Evolutionary conservation across 2,113 vertebrate genomes (phyloP).

Genomic region (Cheilinus undulatus): DNA sequence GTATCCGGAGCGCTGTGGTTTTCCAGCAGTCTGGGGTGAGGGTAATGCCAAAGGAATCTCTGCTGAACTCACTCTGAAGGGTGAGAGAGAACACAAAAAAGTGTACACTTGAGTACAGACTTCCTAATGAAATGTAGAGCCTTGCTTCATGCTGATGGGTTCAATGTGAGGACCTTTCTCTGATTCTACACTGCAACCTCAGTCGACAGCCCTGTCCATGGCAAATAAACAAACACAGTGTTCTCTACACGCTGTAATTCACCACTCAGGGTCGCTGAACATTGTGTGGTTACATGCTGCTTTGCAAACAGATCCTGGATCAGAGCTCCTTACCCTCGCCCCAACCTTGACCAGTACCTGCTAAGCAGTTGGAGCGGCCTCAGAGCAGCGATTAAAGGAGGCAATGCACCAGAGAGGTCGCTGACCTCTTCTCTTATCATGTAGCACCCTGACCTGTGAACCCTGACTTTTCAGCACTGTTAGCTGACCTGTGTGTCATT

Average conservation of each 20-base stretch:
- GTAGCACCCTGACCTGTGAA: slow-evolving; percentile 70
- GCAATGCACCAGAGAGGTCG: slow-evolving; percentile 64
- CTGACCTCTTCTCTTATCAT: slow-evolving; percentile 73
- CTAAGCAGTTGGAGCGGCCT: slow-evolving; percentile 73
- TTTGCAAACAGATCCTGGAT: slow-evolving; percentile 77
- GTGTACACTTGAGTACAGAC: slow-evolving; percentile 37
- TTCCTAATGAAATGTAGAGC: slow-evolving; percentile 73
- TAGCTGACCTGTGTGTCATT: slow-evolving; percentile 65
- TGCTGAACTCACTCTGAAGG: slow-evolving; percentile 65
- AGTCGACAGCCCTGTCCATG: slow-evolving; percentile 39
- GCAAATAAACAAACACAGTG: slow-evolving; percentile 70
- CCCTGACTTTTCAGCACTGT: slow-evolving; percentile 56
- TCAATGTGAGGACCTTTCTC: slow-evolving; percentile 67
- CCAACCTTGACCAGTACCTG: slow-evolving; percentile 79
- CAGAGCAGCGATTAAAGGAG: slow-evolving; percentile 77
- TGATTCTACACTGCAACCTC: slow-evolving; percentile 65
- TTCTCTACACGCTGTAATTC: slow-evolving; percentile 64
- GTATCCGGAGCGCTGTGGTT: slow-evolving; percentile 75
- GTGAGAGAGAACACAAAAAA: slow-evolving; percentile 8
- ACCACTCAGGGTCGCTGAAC: slow-evolving; percentile 72
- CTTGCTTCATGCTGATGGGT: slow-evolving; percentile 68
- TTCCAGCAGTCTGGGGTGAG: slow-evolving; percentile 73
- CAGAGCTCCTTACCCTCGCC: slow-evolving; percentile 73
- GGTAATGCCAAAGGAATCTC: slow-evolving; percentile 76
- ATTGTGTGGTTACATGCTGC: slow-evolving; percentile 78